phyloP scores from a whole-genome alignment of 2,113 vertebrate genomes.

The Neolamprologus fasciatus region DNA sequence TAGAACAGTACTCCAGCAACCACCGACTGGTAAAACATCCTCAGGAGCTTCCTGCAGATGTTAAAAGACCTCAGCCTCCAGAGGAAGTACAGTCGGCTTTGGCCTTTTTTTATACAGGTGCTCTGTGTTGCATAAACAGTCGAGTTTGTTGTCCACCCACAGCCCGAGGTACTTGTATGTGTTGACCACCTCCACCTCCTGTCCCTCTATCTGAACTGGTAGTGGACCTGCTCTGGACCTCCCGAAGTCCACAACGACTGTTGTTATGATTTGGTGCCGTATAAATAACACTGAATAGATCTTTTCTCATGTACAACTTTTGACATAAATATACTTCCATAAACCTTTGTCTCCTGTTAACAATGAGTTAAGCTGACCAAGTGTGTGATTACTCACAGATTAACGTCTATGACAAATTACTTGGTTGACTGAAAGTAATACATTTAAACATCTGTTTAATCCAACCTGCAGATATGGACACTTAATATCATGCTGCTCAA shows the following conservation, averaged over 20 bases:
- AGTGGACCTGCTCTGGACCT: background rate
- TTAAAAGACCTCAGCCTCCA: background rate
- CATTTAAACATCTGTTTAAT: background rate
- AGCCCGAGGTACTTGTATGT: background rate
- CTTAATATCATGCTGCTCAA: background rate
- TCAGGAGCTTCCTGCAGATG: background rate
- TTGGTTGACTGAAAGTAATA: background rate
- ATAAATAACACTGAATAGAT: background rate
- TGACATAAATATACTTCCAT: background rate
- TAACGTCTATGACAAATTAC: background rate
- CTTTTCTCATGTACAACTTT: background rate
- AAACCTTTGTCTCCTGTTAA: background rate
- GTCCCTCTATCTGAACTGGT: background rate
- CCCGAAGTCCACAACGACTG: background rate
- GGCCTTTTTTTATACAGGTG: background rate
- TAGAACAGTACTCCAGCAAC: background rate
- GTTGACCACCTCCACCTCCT: background rate
- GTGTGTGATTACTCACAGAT: background rate
- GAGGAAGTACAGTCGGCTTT: background rate
- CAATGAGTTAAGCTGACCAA: background rate
- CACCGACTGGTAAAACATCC: fast-evolving
- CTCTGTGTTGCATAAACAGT: background rate
- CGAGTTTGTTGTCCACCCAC: background rate
- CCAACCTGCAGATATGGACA: background rate
- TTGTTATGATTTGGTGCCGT: background rate